Evolutionary conservation across 2,113 vertebrate genomes (phyloP).

Genomic region (Cercocebus atys): DNA sequence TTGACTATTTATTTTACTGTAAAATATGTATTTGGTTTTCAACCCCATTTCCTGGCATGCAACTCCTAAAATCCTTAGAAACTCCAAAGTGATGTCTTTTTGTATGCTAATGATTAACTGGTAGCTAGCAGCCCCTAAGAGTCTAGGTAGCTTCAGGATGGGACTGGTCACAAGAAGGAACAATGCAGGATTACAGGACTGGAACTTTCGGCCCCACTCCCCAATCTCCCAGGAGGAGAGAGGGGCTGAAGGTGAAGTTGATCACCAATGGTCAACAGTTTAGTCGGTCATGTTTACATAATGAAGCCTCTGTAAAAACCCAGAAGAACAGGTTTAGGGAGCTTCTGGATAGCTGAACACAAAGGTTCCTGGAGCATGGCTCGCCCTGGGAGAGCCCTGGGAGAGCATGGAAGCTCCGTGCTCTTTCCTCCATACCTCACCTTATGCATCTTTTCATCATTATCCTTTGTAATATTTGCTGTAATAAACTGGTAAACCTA

Average conservation of each 20-base stretch:
- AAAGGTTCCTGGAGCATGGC: neutral
- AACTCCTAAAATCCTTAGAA: neutral
- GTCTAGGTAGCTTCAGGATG: too few relatives aligned
- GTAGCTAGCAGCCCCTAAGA: neutral
- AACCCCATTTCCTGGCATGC: neutral
- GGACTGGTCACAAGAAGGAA: neutral
- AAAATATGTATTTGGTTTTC: neutral
- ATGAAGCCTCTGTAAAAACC: neutral
- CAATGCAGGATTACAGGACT: neutral
- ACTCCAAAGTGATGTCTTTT: neutral
- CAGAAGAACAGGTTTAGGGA: neutral
- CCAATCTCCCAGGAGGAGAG: neutral
- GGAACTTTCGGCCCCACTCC: neutral
- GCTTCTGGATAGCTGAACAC: neutral
- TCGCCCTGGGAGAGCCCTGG: accelerated
- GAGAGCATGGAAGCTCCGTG: neutral
- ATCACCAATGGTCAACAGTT: neutral
- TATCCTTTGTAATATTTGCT: neutral
- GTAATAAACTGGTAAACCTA: neutral
- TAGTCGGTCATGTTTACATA: neutral
- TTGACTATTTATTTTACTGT: neutral
- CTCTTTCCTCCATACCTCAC: neutral
- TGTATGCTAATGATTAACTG: neutral
- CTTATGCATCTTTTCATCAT: neutral
- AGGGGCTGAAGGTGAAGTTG: neutral